Evolutionary conservation across 2,797 vertebrate species (phyloP), one percentile per base, ranked within the genome.

Genomic region (Enteromius radiatus): DNA sequence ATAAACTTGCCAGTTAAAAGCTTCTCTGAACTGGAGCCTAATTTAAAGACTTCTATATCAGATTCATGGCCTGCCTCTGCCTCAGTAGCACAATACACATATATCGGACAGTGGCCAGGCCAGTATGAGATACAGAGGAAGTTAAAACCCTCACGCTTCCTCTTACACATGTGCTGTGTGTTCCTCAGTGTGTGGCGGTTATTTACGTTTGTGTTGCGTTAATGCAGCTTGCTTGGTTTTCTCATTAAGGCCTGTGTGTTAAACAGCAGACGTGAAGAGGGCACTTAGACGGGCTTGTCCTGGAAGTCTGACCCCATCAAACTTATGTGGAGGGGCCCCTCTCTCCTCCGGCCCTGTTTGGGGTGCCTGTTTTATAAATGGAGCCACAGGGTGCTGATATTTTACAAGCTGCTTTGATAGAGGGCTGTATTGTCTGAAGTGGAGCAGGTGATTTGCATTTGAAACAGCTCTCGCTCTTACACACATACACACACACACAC

Each of bases 401-500:
- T 93, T 92, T 91, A 94, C 92, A 92, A 93, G 93, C 92, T 89
- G 91, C 90, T 90, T 88, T 91, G 81, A 90, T 87, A 89, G 89
- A 92, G 88, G 88, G 89, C 84, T 88, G 92, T 93, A 92, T 91
- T 91, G 90, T 91, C 86, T 64, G 85, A 91, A 84, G 88, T 86
- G 88, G 84, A 87, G 86, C 83, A 89, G 87, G 73, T 49, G 85
- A 95, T 95, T 95, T 93, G 93, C 93, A 95, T 95, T 92, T 94
- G 91, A 95, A 95, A 93, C 90, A 86, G 89, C 87, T 84, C 87
- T 89, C 84, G 59, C 84, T 80, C 65, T 82, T 65, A 54, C 91
- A 88, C 89, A 85, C 88, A 36, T 59, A 31, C 56, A 67, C 36
- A 26, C 67, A 33, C 59, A 12, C n/a, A n/a, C n/a, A n/a, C n/a